Base-by-base conservation (phyloP, 2,113 vertebrate species). In the Anolis carolinensis region DNA sequence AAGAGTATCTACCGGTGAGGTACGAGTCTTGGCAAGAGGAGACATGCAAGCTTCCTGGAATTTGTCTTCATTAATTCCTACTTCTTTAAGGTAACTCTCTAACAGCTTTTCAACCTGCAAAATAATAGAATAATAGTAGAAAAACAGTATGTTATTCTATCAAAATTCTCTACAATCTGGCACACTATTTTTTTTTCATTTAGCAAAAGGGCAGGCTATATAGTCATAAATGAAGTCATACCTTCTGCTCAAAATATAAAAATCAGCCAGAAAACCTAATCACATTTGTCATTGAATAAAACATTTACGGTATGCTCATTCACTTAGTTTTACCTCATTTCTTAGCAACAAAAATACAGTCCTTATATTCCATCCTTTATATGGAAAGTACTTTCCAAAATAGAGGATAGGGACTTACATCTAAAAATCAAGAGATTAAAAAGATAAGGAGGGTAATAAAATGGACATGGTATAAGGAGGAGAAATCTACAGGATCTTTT, bases 51-150 rank as follows among this genome's bases (percentile, higher is more conserved):
- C 98, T 88, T 97, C 96, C 93, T 99, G 95, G 92, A 99, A 98
- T 86, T 99, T 98, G 92, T 98, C 97, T 93, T 99, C 99, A 83
- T 97, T 98, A 93, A 99, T 98, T 92, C 98, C 98, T 92, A 99
- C 97, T 93, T 99, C 99, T 94, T 97, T 97, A 95, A 99, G 97
- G 89, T 98, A 98, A 93, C 95, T 96, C 92, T 98, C 97, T 87
- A 99, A 86, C 84, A 99, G 93, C 82, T 96, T 98, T 96, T 99
- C 99, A 94, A 98, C 98, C 98, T 99, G 84, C 73, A 95, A 86
- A 74, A 79, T 44, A 85, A 39, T 52, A 44, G 39, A 44, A 44
- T 44, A 44, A 44, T 3, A 65, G 8, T 7, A 39, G 2, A 30
- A 39, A 27, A 18, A 79, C 6, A 65, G 39, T 59, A 14, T 23